phyloP scores from a whole-genome alignment of 2,113 vertebrate species.

The Mellivora capensis region DNA sequence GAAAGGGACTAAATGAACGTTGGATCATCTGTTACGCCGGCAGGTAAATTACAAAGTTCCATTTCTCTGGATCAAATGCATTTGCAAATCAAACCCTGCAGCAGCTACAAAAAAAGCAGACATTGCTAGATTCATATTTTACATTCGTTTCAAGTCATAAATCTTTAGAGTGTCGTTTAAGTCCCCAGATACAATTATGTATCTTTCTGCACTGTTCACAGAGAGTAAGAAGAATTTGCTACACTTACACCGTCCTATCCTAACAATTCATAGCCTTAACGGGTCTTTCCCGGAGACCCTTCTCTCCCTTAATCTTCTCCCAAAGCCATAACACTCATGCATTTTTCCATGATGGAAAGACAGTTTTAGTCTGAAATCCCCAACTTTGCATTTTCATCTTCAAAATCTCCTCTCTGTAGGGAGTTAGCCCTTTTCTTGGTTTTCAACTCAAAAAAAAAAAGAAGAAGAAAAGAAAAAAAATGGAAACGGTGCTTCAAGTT shows the following conservation, averaged over 20 bases:
- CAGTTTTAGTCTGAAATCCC: slow-evolving; percentile 25
- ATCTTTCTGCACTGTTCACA: neutral
- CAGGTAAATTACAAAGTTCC: slow-evolving; percentile 29
- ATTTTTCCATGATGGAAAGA: slow-evolving; percentile 23
- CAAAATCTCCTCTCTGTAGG: slow-evolving; percentile 1
- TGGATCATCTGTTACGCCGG: neutral
- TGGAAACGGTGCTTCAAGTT: slow-evolving; percentile 44
- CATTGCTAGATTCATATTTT: slow-evolving; percentile 36
- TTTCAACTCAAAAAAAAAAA: slow-evolving; percentile 33
- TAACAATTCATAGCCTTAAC: neutral
- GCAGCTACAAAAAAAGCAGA: slow-evolving; percentile 7
- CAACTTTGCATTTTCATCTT: slow-evolving; percentile 63
- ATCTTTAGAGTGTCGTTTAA: slow-evolving; percentile 10
- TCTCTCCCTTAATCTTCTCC: slow-evolving; percentile 16
- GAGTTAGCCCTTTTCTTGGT: slow-evolving; percentile 18
- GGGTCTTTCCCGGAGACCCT: neutral
- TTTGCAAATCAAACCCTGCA: slow-evolving; percentile 53
- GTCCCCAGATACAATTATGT: neutral
- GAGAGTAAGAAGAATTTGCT: neutral
- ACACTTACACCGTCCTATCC: neutral
- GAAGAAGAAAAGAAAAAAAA: neutral
- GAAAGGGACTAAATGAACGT: neutral
- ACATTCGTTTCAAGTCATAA: slow-evolving; percentile 35
- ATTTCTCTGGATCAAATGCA: slow-evolving; percentile 48
- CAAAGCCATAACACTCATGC: neutral